Evolutionary conservation across 1,140 invertebrate species (phyloP).

Genomic region (Alviniconcha marisindica): DNA sequence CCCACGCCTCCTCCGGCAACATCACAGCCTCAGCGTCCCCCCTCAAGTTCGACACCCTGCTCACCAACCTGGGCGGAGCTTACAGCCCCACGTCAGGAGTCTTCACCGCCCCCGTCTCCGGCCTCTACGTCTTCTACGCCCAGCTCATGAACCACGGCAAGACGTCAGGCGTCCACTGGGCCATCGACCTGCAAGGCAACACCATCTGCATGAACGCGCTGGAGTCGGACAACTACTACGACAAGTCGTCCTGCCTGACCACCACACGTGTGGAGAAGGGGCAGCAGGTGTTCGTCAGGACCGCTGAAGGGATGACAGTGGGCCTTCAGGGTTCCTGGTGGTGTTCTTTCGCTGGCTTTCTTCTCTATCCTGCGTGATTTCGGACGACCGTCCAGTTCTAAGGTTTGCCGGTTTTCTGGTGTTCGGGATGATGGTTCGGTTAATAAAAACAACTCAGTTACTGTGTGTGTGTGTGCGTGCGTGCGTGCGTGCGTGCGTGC

Average conservation of each 20-base stretch:
- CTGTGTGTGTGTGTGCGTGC: too few species aligned
- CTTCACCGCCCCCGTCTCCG: constrained; percentile 26
- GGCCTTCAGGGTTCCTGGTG: too few species aligned
- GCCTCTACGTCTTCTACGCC: constrained; percentile 20
- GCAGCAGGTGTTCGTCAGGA: neutral
- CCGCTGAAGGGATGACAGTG: neutral
- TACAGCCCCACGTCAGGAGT: neutral
- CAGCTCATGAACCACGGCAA: neutral
- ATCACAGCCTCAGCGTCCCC: neutral
- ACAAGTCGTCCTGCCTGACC: constrained; percentile 7
- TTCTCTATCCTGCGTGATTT: too few species aligned
- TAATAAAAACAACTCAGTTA: too few species aligned
- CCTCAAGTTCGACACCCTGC: constrained; percentile 14
- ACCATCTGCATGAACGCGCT: neutral
- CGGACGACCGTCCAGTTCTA: too few species aligned
- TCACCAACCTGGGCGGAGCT: constrained; percentile 11
- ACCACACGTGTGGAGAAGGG: neutral
- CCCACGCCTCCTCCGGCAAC: neutral
- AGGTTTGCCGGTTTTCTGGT: too few species aligned
- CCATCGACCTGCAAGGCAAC: neutral
- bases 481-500: too few species aligned
- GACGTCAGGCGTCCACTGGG: neutral
- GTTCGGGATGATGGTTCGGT: too few species aligned
- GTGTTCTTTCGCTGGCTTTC: neutral
- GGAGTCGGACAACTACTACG: neutral